Evolutionary conservation across 2,888 invertebrate species (phyloP), one percentile per base, ranked within the genome.

Genomic region (Andrena marginata): DNA sequence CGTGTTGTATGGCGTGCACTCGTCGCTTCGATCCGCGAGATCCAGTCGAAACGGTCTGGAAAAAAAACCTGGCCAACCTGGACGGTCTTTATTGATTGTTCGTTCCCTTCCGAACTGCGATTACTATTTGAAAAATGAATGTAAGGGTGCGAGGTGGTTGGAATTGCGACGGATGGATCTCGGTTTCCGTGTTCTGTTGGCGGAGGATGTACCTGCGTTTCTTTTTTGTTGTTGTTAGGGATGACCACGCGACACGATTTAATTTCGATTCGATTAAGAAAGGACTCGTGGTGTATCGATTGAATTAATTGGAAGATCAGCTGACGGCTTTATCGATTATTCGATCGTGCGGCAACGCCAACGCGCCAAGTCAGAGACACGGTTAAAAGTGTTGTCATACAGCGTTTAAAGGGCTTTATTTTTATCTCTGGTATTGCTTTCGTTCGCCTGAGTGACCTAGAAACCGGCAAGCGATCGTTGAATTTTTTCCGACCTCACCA

Each of bases 1-100:
- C 69, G 29, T 72, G 20, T 29, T 59, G 49, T 48, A 33, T 23
- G 65, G 62, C 20, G 31, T 42, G 62, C 33, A 23, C 65, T 74
- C 56, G 42, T 60, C 56, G 49, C 51, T 48, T 62, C 26, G 35
- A 23, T 64, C 54, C 13, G 31, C 10, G 29, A 29, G n/a, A 29
- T 5, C 26, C 26, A 20, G 59, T 42, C 8, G 23, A 42, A n/a
- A 13, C 23, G 20, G 23, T 1, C 56, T 20, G 10, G 56, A 23
- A 20, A 23, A 20, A 23, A 26, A 56, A 10, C 16, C 42, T 42
- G 42, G 42, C 42, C 42, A 42, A 42, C 13, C 42, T 42, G 42
- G 16, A 5, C 42, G 42, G 42, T 16, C 42, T 16, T 42, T 4
- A 16, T 42, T 42, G 42, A 42, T 42, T 42, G 42, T 16, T 42